Percentiles rank a stretch among this genome's conserved stretches.
These are phyloP conservation scores for Cyanocitta stelleri DNA, from an alignment of 2,113 vertebrate species.

Conservation along the genomic window DNA sequence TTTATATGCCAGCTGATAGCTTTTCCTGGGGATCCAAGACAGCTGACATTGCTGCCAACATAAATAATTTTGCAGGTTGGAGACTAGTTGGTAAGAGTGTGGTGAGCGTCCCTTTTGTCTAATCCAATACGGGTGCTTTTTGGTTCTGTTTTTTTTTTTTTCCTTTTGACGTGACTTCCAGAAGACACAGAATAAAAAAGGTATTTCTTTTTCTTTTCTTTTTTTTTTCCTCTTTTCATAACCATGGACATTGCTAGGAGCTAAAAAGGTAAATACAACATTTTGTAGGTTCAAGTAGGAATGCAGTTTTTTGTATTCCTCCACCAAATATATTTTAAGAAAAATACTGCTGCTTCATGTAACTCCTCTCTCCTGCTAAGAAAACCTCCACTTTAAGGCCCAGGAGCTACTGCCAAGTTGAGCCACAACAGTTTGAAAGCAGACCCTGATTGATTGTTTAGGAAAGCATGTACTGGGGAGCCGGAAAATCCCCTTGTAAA, in stretches of 20 bases:
- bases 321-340: not conserved
- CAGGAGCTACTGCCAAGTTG: not conserved
- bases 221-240: not conserved
- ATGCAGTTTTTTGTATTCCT: not conserved
- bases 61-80: not conserved
- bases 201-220: not conserved
- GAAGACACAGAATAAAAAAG: slow-evolving; percentile 9
- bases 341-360: not conserved
- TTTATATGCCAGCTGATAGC: not conserved
- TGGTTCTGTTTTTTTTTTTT: not conserved
- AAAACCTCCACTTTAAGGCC: not conserved
- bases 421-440: not conserved
- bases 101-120: not conserved
- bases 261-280: not conserved
- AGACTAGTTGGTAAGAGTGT: not conserved
- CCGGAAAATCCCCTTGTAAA: not conserved
- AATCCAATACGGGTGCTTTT: not conserved
- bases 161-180: not conserved
- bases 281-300: not conserved
- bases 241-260: not conserved
- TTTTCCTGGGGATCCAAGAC: not conserved
- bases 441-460: not conserved
- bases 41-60: not conserved
- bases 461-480: not conserved
- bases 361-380: not conserved